phyloP scores from a whole-genome alignment of 2,113 vertebrate genomes.

The Cebus imitator region DNA sequence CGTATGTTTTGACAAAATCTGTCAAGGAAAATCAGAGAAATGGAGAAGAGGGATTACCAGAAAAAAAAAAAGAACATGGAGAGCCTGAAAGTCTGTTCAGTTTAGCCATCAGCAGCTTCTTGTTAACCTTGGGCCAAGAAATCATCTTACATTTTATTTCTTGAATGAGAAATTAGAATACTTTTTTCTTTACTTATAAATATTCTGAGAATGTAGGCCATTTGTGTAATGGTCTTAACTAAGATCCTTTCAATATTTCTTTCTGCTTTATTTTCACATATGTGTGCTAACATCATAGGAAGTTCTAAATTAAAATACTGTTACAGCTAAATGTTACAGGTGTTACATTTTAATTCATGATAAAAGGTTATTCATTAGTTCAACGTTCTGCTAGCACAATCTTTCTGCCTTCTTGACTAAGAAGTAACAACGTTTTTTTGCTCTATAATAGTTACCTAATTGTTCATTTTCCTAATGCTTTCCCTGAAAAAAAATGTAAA shows the following conservation, averaged over 20 bases:
- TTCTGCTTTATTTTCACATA: constrained; percentile 49
- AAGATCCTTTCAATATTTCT: constrained; percentile 49
- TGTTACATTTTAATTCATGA: constrained; percentile 48
- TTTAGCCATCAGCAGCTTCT: background rate
- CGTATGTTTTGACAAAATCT: background rate
- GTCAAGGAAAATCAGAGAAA: background rate
- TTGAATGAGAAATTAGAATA: background rate
- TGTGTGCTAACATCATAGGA: constrained; percentile 32
- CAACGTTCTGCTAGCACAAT: constrained; percentile 26
- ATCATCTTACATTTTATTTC: background rate
- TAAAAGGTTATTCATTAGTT: constrained; percentile 56
- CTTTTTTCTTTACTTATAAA: constrained; percentile 32
- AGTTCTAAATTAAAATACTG: constrained; percentile 55
- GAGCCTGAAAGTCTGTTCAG: background rate
- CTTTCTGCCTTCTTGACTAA: constrained; percentile 46
- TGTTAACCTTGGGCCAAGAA: background rate
- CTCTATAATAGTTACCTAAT: constrained; percentile 25
- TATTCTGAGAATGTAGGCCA: constrained; percentile 37
- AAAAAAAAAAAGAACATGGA: background rate
- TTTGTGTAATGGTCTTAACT: constrained; percentile 35
- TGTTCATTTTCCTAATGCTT: constrained; percentile 12
- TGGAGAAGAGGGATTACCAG: background rate
- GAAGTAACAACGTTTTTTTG: background rate
- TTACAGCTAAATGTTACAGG: constrained; percentile 64
- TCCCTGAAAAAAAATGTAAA: background rate